Base-by-base conservation (phyloP, 2,888 invertebrate genomes). In the Adelognathus sp. region DNA sequence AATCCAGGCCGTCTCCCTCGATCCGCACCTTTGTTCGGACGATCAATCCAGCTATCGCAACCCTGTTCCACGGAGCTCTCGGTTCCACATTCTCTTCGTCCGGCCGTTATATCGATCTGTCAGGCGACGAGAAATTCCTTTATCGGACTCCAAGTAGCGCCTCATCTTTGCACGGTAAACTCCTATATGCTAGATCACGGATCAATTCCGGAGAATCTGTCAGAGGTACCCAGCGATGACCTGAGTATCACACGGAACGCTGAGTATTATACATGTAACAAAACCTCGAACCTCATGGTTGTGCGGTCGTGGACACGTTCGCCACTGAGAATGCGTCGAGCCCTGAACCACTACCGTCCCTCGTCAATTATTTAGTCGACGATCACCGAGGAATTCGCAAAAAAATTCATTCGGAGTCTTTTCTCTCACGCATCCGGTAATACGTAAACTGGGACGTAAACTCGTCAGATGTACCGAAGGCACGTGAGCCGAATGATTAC, bases 31-130 rank as follows among this genome's bases (percentile, higher is more conserved):
- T 61, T 56, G 44, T 79, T 71, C 58, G 29, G 52, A 54, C 75
- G 79, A 79, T 79, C 75, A 75, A 75, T 79, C 75, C 54, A 54
- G 60, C 74, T 52, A 69, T 72, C 72, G 29, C 21, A 31, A 56
- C 74, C 44, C 39, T 14, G 60, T 52, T 60, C 44, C 36, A 7
- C 50, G 18, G 16, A 31, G 64, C 52, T 18, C 24, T 27, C 27
- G 31, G 50, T 64, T 52, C 66, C 3, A 14, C 14, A 36, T 29
- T 14, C 24, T 14, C 24, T 1, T 21, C 7, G 16, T 18, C 18
- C 14, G 39, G 44, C 27, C 61, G 61, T 41, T 56, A 56, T 75
- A 75, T 75, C 61, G 72, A 79, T 75, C 56, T 58, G 27, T 24
- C 46, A 56, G 33, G 56, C 46, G 72, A 71, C 63, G 67, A 41